phyloP scores from a whole-genome alignment of 2,113 vertebrate genomes.

The Gymnobelideus leadbeateri region DNA sequence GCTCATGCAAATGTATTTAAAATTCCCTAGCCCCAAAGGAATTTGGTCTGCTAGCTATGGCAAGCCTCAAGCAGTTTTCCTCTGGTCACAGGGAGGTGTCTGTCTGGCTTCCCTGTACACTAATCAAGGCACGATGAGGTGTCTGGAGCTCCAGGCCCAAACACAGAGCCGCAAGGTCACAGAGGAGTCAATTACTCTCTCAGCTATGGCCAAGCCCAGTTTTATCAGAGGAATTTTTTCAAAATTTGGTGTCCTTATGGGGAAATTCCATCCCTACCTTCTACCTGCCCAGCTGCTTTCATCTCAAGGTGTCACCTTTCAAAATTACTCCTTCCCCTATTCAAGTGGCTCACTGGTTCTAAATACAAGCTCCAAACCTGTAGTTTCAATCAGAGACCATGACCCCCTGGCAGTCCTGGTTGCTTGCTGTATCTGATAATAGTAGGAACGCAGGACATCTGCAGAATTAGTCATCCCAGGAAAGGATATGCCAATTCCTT shows the following conservation, averaged over 20 bases:
- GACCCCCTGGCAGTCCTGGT: neutral
- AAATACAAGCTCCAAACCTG: neutral
- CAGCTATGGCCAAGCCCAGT: neutral
- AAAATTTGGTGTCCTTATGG: neutral
- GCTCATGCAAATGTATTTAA: neutral
- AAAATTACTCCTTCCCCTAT: neutral
- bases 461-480: neutral
- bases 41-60: neutral
- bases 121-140: neutral
- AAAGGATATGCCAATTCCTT: conserved; percentile 21
- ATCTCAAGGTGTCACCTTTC: conserved; percentile 3
- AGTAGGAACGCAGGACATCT: conserved; percentile 2
- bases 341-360: conserved; percentile 12
- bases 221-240: neutral
- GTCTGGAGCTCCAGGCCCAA: neutral
- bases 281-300: neutral
- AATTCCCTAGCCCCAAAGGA: neutral
- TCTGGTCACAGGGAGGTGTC: neutral
- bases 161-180: neutral
- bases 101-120: neutral
- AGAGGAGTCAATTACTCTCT: neutral
- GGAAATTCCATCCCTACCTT: conserved; percentile 23
- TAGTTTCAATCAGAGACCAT: conserved; percentile 1
- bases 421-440: neutral
- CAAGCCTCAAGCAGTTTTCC: neutral